Conservation (phyloP, 2,797 vertebrate species). For the Tachyglossus aculeatus region DNA sequence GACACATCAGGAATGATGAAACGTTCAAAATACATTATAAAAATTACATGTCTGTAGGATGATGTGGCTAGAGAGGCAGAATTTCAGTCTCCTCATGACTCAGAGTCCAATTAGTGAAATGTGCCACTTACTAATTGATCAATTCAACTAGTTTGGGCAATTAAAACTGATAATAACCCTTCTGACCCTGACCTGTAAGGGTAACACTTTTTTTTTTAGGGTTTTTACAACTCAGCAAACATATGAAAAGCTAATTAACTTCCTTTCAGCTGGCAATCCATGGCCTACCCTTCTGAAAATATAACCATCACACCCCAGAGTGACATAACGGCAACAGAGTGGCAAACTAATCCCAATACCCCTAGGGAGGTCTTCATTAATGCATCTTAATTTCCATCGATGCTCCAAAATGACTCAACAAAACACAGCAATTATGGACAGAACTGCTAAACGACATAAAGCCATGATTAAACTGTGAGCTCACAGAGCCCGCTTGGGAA, state of each 20-base stretch:
- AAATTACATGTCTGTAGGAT: too few relatives aligned
- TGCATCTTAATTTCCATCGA: not conserved
- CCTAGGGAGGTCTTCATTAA: not conserved
- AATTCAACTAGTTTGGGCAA: not conserved
- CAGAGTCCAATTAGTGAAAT: not conserved
- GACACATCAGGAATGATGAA: not conserved
- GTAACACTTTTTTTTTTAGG: not conserved
- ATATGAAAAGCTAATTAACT: conserved; percentile 27
- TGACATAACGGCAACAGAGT: not conserved
- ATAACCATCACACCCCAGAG: not conserved
- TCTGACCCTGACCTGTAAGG: not conserved
- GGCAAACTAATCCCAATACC: not conserved
- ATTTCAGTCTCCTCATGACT: too few relatives aligned
- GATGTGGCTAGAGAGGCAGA: too few relatives aligned
- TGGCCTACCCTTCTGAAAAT: not conserved
- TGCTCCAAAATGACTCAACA: not conserved
- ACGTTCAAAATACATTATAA: not conserved
- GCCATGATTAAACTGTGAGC: rapidly evolving
- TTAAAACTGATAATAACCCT: not conserved
- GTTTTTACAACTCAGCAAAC: conserved; percentile 6
- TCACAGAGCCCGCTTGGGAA: too few relatives aligned
- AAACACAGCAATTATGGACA: not conserved
- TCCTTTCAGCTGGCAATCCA: conserved; percentile 4
- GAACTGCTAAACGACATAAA: not conserved
- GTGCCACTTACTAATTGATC: not conserved